Percentiles rank a stretch among this genome's conserved stretches.
These are phyloP conservation scores for Caenorhabditis plicata DNA, from an alignment of 2,888 invertebrate species.

Conservation along the genomic window DNA sequence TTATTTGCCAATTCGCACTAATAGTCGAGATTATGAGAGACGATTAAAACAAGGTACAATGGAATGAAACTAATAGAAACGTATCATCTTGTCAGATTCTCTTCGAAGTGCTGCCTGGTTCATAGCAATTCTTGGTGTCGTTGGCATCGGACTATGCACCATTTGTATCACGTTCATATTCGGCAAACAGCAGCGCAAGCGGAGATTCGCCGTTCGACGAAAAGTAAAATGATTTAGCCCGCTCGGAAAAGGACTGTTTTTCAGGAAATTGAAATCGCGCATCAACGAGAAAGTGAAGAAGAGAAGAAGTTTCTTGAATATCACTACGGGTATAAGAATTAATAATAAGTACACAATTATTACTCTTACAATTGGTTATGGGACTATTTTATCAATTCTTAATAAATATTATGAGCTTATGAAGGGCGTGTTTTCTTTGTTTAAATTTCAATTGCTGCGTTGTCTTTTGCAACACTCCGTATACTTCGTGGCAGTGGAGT, in stretches of 20 bases:
- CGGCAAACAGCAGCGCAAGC: conserved; percentile 36
- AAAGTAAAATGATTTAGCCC: conserved; percentile 37
- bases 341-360: not conserved
- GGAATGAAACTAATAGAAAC: too few species aligned
- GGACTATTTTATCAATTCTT: too few species aligned
- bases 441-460: too few species aligned
- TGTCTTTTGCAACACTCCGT: too few species aligned
- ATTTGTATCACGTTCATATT: conserved; percentile 62
- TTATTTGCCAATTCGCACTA: conserved; percentile 34
- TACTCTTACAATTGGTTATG: too few species aligned
- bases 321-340: conserved; percentile 57
- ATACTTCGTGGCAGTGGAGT: too few species aligned
- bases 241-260: not conserved
- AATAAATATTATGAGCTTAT: too few species aligned
- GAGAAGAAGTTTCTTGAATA: conserved; percentile 61
- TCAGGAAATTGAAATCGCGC: conserved; percentile 54
- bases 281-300: conserved; percentile 53
- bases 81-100: too few species aligned
- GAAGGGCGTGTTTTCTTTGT: too few species aligned
- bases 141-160: conserved; percentile 64
- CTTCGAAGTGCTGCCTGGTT: conserved; percentile 68
- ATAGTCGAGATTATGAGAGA: conserved; percentile 33
- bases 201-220: conserved; percentile 44
- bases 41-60: conserved; percentile 44
- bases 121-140: conserved; percentile 66